Base-by-base conservation (phyloP, 2,888 invertebrate species). In the Omphaloscelis lunosa region DNA sequence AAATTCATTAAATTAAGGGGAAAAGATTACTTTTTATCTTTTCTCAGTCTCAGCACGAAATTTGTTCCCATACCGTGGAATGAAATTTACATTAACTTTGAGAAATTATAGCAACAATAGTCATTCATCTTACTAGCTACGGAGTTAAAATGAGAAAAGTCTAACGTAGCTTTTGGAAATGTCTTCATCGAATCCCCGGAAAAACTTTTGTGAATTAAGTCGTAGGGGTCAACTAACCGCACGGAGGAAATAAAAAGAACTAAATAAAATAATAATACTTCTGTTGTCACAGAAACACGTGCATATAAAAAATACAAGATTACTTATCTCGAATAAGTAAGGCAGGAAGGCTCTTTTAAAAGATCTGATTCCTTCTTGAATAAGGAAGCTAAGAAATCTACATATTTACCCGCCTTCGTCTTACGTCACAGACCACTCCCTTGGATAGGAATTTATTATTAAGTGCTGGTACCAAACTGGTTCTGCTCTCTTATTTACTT, bases 401-500 rank as follows among this genome's bases (percentile, higher is more conserved):
- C 1, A 3, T 20, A 29, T 20, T n/a, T 9, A 39, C n/a, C 66
- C 88, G 85, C 86, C 51, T n/a, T 0, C 4, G 8, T 62, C 81
- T 82, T 61, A 58, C 71, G 2, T 61, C 80, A 74, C 71, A 65
- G 9, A 59, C 80, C 82, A 70, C 15, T 48, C 51, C 41, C 63
- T 63, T 51, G 67, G 69, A 82, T 72, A 76, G 75, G 84, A 88
- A 90, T 92, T 90, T 90, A 91, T 90, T 90, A 91, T 91, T 87
- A 90, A 92, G 89, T 92, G 90, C 86, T 90, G 81, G 79, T 78
- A 89, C 73, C 88, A 79, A 84, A 80, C 82, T 71, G 79, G 84
- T 82, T 82, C 84, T 83, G 89, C 83, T 87, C 80, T 77, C 78
- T 89, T 88, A 88, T 89, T 90, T 88, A 86, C 87, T 87, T 84